Base-by-base conservation (phyloP, 1,140 invertebrate genomes). In the Nomia melanderi region DNA sequence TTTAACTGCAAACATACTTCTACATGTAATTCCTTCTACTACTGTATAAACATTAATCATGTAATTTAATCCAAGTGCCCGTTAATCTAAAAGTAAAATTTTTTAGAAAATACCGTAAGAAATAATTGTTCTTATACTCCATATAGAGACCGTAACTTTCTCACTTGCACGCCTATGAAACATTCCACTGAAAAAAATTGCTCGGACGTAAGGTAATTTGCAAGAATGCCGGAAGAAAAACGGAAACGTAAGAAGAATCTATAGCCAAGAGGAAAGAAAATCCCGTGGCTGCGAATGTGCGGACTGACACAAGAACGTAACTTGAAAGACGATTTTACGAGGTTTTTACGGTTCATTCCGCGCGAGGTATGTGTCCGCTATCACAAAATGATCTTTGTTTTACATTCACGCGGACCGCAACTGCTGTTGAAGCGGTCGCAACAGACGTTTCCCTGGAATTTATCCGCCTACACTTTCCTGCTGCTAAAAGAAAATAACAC, bases 301-400 rank as follows among this genome's bases (percentile, higher is more conserved):
- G 31, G 20, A 50, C 39, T 47, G 41, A 54, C 66, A 54, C 66
- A 31, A 23, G 60, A 77, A 53, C 50, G 65, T 71, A 79, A 76
- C 82, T 77, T 65, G 66, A 53, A 12, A 31, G 69, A 41, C 69
- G 69, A 54, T 82, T 83, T 83, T 83, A 83, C 80, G 82, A 71
- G 33, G 29, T 83, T 83, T 82, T 83, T 83, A 83, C 69, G 59
- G 65, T 72, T 82, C 76, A 82, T 78, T 83, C 72, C 75, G 69
- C 41, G 27, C 63, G n/a, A 82, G 75, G 67, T 76, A 66, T 79
- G 77, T 83, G 80, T 75, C 54, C 76, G 76, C 70, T 82, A 83
- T 83, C 76, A 70, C 76, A 41, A 74, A 71, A 70, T 65, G 80
- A 82, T 83, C 82, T 79, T 78, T 71, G 76, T 82, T 82, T 83